Evolutionary conservation across 2,113 vertebrate species (phyloP), one percentile per base, ranked within the genome.

Genomic region (Lophochroa leadbeateri): DNA sequence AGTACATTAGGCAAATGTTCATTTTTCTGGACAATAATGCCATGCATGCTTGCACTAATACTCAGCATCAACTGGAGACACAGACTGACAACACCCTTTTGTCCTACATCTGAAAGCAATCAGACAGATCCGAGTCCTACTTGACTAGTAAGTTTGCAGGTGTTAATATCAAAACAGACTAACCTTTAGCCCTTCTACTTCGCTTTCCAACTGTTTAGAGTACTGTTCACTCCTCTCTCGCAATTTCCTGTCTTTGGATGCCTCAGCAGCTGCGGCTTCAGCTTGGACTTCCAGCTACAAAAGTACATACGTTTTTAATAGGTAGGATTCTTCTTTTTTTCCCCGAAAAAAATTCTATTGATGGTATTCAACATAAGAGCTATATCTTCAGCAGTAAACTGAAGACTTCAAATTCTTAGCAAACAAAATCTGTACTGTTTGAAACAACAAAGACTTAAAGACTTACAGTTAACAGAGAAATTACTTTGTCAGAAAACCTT

Each of bases 161-260:
- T 92, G 64, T 37, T 89, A 89, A 95, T 95, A 92, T 88, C 71
- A 96, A 95, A 97, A 82, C 11, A 89, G 96, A 98, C 97, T 96
- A 96, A 99, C 99, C 98, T 99, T 99, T 61, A 99, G 98, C 35
- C 98, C 99, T 84, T 99, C 99, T 94, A 99, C 88, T 94, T 99
- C 99, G 68, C 98, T 99, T 97, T 99, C 99, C 97, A 99, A 97
- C 97, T 99, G 99, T 80, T 99, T 98, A 91, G 98, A 99, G 87
- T 99, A 99, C 94, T 99, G 99, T 71, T 99, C 99, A 10, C 98
- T 99, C 60, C 99, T 98, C 95, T 99, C 99, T 80, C 99, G 98
- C 87, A 99, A 96, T 95, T 99, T 99, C 96, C 98, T 98, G 98
- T 99, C 99, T 97, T 99, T 99, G 90, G 99, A 99, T 84, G 99